Evolutionary conservation across 2,113 vertebrate species (phyloP), one percentile per base, ranked within the genome.

Genomic region (Elephas maximus): DNA sequence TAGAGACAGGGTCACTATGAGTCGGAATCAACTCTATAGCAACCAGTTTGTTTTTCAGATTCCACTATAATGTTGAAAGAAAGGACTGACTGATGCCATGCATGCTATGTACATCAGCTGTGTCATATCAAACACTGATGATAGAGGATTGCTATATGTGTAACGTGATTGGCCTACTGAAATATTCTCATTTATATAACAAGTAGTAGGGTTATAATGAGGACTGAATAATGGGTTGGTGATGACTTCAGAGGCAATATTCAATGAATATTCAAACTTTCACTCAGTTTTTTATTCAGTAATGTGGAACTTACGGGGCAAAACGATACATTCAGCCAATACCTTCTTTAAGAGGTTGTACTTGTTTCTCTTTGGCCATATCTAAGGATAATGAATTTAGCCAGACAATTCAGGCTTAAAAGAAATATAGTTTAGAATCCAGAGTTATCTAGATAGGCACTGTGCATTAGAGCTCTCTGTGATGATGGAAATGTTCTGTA

Each of bases 151-250:
- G 11, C 17, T 76, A 33, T 30, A 92, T 44, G 4, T 20, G 12
- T 60, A n/a, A 95, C 12, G 65, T 67, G 5, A 95, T 95, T 96
- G 78, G 15, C 67, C 37, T 51, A 89, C 17, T 48, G 15, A 69
- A 96, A 69, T 92, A 92, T 53, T 92, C 65, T 88, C 14, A 86
- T 78, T 90, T 77, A 51, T 83, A n/a, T 63, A 85, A 83, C 20
- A 90, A 26, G 10, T 71, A 95, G 33, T 44, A 83, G 45, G 30
- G 51, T 62, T 83, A 80, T 8, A 92, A 95, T 81, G 33, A 82
- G 8, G 24, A 60, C 3, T 80, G 44, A 2, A 84, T 95, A 93
- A 84, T 74, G 28, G 0, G 7, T 65, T 90, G 21, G 3, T 79
- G n/a, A 62, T 78, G 41, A 65, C 83, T 94, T 89, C 53, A 78